Evolutionary conservation across 2,113 vertebrate species (phyloP), one percentile per base, ranked within the genome.

Genomic region (Hydropotes inermis): DNA sequence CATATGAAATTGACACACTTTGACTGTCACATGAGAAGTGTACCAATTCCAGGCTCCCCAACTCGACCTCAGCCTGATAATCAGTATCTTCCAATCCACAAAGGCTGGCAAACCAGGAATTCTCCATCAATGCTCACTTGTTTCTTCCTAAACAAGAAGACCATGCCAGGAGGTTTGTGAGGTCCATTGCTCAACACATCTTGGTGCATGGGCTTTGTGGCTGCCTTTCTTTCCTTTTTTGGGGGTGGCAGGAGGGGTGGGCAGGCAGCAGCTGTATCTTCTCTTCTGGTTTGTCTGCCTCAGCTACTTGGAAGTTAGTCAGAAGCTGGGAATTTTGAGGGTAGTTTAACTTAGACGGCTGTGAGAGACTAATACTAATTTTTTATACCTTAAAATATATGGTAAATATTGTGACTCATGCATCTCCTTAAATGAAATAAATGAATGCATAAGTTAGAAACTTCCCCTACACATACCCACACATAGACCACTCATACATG

Each of bases 1-100:
- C 92, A 87, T 57, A 39, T 57, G 43, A 79, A 52, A 89, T 82
- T 61, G 70, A 95, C n/a, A 47, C 12, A 87, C 39, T 47, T 92
- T 74, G 45, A 90, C 90, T 88, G 50, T 64, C 84, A 94, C 87
- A 78, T 61, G 47, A 96, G 87, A 94, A 84, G 92, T 96, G 87
- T 61, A 97, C 8, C 54, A 89, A 50, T 43, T 64, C n/a, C 39
- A 86, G 58, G 74, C 43, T 95, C 25, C 64, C 12, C 67, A 64
- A 55, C 45, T 7, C 1, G 13, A 39, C 82, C 76, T 61, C 36
- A 58, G 47, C 21, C 50, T 96, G 58, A 85, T 16, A 52, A 50
- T 60, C 21, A 87, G 45, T 43, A 58, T 30, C 52, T 82, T 79
- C 9, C 10, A 87, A 50, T 70, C 39, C 64, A 70, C 25, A 64